phyloP scores from a whole-genome alignment of 1,140 invertebrate species.

The Ylistrum balloti region DNA sequence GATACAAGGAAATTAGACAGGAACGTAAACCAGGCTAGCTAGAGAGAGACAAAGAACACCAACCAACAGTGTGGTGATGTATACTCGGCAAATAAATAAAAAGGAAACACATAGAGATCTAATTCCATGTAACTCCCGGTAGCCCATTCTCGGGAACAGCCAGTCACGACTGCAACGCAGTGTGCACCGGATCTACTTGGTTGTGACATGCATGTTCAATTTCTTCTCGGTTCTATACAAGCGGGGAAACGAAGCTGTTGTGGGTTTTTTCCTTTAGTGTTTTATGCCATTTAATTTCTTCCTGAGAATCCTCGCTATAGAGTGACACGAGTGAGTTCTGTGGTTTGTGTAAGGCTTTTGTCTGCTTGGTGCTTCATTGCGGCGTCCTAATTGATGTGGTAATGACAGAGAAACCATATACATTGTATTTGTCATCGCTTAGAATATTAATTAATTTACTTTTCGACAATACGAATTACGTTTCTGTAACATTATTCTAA shows the following conservation, averaged over 20 bases:
- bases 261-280: not conserved
- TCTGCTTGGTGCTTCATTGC: not conserved
- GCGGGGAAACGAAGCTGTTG: not conserved
- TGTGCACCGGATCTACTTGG: not conserved
- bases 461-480: not conserved
- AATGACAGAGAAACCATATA: slow-evolving; percentile 16
- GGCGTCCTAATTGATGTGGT: not conserved
- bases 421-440: not conserved
- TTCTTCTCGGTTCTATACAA: not conserved
- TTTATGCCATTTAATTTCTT: slow-evolving; percentile 30
- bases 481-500: not conserved
- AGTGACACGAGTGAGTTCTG: not conserved
- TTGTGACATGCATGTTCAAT: slow-evolving; percentile 11
- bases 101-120: slow-evolving; percentile 34
- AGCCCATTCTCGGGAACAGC: not conserved
- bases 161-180: not conserved
- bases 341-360: slow-evolving; percentile 33
- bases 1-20: not conserved
- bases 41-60: not conserved
- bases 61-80: not conserved
- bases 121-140: not conserved
- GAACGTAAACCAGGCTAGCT: not conserved
- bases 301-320: not conserved
- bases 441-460: slow-evolving; percentile 30
- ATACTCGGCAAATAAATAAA: not conserved